These are phyloP conservation scores for Brachyistius frenatus DNA, from an alignment of 2,113 vertebrate species.

Conservation along the genomic window DNA sequence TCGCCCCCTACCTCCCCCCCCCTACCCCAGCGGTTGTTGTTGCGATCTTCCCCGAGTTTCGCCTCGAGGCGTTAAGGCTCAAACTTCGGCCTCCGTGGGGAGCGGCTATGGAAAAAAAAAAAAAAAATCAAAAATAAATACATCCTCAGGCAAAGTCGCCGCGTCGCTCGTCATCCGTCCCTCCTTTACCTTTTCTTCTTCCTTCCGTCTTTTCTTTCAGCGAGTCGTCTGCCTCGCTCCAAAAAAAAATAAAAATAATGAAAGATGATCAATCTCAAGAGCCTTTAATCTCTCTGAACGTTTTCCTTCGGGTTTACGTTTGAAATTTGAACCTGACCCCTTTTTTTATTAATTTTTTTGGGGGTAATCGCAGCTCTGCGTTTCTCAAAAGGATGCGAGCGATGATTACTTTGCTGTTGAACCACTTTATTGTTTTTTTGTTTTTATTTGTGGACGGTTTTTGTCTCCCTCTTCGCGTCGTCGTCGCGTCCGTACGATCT, in stretches of 20 bases:
- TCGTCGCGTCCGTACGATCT: constrained; percentile 7
- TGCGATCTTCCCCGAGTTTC: constrained; percentile 36
- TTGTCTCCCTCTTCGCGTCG: constrained; percentile 29
- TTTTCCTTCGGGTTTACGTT: constrained; percentile 14
- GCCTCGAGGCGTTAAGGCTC: constrained; percentile 42
- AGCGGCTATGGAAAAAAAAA: constrained; percentile 11
- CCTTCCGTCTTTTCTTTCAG: background rate
- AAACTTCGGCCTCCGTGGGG: constrained; percentile 40
- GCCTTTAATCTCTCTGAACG: background rate
- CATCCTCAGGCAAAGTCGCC: constrained; percentile 56
- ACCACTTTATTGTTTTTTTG: too few species aligned
- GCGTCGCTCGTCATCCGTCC: constrained; percentile 5
- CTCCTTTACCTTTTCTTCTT: background rate
- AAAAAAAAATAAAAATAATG: background rate
- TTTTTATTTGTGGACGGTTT: too few species aligned
- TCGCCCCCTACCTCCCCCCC: too few species aligned
- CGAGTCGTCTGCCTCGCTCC: background rate
- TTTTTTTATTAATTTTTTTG: background rate
- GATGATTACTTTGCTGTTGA: too few species aligned
- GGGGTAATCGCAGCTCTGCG: constrained; percentile 20
- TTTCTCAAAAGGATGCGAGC: background rate
- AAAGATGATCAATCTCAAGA: background rate
- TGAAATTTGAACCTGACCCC: background rate
- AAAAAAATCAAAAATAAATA: too few species aligned
- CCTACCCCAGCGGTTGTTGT: constrained; percentile 13